These are phyloP conservation scores for Misgurnus anguillicaudatus DNA, from an alignment of 2,113 vertebrate species.

Conservation along the genomic window DNA sequence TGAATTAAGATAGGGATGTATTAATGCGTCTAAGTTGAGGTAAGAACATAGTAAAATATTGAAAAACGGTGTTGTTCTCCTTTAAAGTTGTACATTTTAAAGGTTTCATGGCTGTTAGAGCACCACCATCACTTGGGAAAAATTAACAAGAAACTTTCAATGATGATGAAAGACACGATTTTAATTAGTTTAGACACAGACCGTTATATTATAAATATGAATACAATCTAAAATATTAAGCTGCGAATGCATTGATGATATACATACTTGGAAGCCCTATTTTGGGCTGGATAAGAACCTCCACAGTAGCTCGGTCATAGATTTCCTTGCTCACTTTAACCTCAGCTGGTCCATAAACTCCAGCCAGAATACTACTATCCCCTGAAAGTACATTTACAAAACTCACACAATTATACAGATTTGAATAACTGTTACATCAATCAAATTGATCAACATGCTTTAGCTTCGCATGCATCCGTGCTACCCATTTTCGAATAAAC, in stretches of 20 bases:
- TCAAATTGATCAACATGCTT: neutral
- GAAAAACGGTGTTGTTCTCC: no score
- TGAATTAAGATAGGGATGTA: no score
- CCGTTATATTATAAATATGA: neutral
- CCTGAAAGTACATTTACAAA: slow-evolving; percentile 72
- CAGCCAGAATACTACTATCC: slow-evolving; percentile 85
- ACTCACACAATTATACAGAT: neutral
- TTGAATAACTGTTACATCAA: neutral
- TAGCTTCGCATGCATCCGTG: neutral
- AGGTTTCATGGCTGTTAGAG: no score
- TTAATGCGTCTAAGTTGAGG: no score
- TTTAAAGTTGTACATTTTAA: no score
- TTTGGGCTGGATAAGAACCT: slow-evolving; percentile 89
- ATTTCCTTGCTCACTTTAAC: slow-evolving; percentile 89
- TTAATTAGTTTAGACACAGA: neutral
- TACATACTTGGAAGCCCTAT: slow-evolving; percentile 83
- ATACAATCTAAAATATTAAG: neutral
- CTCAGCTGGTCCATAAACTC: slow-evolving; percentile 88
- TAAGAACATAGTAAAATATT: no score
- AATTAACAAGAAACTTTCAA: no score
- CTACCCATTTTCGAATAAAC: neutral
- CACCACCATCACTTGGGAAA: no score
- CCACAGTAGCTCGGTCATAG: slow-evolving; percentile 86
- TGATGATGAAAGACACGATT: no score
- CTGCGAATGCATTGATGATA: neutral